These are phyloP conservation scores for rabbit (Oryctolagus cuniculus) DNA, from an alignment of 2,113 vertebrate species.

Conservation along the genomic window mOryCun1.1 NC_091434.1:171878001-171878500, in stretches of 20 bases:
- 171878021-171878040: not conserved
- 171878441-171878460: no score
- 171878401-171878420: not conserved
- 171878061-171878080: not conserved
- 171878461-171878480: no score
- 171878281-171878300: not conserved
- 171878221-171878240: not conserved
- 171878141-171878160: not conserved
- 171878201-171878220: not conserved
- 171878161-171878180: not conserved
- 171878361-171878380: not conserved
- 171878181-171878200: not conserved
- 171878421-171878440: no score
- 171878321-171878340: not conserved
- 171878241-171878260: not conserved
- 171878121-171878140: not conserved
- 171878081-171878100: not conserved
- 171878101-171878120: not conserved
- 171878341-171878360: not conserved
- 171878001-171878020: not conserved
- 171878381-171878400: not conserved
- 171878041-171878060: not conserved
- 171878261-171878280: rapidly evolving
- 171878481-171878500: no score
- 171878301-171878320: not conserved